Evolutionary conservation across 2,113 vertebrate genomes (phyloP), one percentile per base, ranked within the genome.

Genomic region (Chitala chitala): DNA sequence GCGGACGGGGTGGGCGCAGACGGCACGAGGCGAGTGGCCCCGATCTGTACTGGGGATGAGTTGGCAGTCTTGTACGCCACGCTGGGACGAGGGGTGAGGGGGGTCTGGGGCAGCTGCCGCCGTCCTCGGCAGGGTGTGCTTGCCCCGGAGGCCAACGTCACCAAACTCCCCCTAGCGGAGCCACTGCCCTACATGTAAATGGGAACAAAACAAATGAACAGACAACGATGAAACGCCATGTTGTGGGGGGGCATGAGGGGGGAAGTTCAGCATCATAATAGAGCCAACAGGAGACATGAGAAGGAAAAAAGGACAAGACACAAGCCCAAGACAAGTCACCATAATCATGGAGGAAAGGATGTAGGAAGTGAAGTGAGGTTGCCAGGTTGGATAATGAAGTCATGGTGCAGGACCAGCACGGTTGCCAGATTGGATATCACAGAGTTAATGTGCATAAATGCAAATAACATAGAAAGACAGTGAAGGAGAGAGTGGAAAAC

Each of bases 101-200:
- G 96, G 2, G 95, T 99, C 92, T 96, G 96, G 0, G 96, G 96
- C 76, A 98, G 94, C 89, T 98, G 96, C 76, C 96, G 89, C 78
- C 96, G 93, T 31, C 94, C 88, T 1, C 94, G 94, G 84, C 91
- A 93, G 0, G 92, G 91, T 59, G 93, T 94, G 87, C 90, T 93
- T 78, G 91, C 88, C 85, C 91, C 93, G 83, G 94, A 93, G 83
- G 93, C 89, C 46, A 90, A 17, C 4, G 87, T 85, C 82, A 88
- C 83, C 74, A 91, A 87, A 83, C 92, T 94, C 75, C 91, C 89
- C 78, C 93, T 94, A 84, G 88, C 83, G 50, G 89, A 91, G 79
- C 85, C 90, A 85, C 90, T 85, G 68, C 92, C 92, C 90, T 95
- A 87, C 85, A 88, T 82, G 87, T 31, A 33, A 88, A 90, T 84